Percentiles rank a stretch among this genome's conserved stretches.
phyloP scores from a whole-genome alignment of 2,797 vertebrate species.

The Philypnodon macrostomus region DNA sequence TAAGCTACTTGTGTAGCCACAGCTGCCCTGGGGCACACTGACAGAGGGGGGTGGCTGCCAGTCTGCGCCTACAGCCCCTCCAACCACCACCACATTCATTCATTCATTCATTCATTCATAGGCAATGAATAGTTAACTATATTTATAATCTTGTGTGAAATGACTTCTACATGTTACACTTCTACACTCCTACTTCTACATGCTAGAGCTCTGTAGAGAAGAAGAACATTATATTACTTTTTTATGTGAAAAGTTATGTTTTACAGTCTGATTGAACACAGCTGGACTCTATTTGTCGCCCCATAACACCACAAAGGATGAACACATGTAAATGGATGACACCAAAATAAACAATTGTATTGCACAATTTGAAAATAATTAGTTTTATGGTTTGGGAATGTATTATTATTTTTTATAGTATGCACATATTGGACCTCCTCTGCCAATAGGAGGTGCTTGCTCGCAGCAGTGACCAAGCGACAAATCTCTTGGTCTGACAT shows the following conservation, averaged over 20 bases:
- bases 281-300: neutral
- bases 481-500: conserved; percentile 46
- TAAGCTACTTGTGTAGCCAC: too few relatives aligned
- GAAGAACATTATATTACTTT: neutral
- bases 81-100: too few relatives aligned
- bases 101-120: too few relatives aligned
- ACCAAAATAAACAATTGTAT: conserved; percentile 1
- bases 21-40: too few relatives aligned
- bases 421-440: neutral
- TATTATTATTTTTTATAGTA: conserved; percentile 12
- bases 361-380: neutral
- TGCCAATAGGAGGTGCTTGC: too few relatives aligned
- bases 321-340: neutral
- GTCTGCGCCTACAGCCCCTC: too few relatives aligned
- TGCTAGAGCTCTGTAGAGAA: neutral
- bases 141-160: too few relatives aligned
- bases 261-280: neutral
- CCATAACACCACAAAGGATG: neutral
- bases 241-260: conserved; percentile 8
- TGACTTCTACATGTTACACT: too few relatives aligned
- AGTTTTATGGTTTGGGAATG: conserved; percentile 14
- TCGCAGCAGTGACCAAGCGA: conserved; percentile 27
- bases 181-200: too few relatives aligned
- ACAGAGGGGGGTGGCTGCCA: too few relatives aligned
- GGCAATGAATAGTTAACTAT: too few relatives aligned